These are phyloP conservation scores for Sturnus vulgaris DNA, from an alignment of 2,113 vertebrate genomes.

Conservation along the genomic window DNA sequence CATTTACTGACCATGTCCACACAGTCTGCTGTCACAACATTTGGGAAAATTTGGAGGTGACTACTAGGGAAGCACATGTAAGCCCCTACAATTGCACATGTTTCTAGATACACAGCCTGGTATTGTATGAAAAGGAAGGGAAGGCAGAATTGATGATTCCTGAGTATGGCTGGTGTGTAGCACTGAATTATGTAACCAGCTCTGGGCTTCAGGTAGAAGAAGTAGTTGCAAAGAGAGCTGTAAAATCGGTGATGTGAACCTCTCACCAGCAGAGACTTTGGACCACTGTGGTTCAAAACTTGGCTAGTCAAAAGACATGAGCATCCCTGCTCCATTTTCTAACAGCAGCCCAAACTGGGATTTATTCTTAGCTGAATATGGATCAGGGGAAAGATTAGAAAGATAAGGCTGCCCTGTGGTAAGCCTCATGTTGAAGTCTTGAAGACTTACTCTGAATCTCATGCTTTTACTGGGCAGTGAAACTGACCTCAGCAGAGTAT, in stretches of 20 bases:
- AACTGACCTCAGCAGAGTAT: not conserved
- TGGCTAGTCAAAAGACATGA: not conserved
- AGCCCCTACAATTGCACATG: not conserved
- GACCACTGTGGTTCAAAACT: not conserved
- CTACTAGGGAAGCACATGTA: not conserved
- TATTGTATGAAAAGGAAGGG: fast-evolving
- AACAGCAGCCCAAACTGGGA: not conserved
- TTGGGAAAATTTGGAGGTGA: not conserved
- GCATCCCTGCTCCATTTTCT: not conserved
- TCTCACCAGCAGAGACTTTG: not conserved
- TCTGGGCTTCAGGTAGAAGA: not conserved
- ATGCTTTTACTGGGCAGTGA: not conserved
- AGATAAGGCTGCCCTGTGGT: not conserved
- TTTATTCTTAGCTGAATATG: not conserved
- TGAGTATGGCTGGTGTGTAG: not conserved
- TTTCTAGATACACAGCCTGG: not conserved
- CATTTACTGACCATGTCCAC: not conserved
- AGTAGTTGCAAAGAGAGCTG: not conserved
- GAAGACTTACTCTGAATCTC: not conserved
- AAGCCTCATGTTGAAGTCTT: not conserved
- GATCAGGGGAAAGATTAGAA: not conserved
- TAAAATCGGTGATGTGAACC: fast-evolving
- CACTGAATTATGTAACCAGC: not conserved
- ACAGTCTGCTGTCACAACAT: not conserved
- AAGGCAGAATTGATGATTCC: not conserved